These are phyloP conservation scores for Orthonychiurus folsomi DNA, from an alignment of 2,888 invertebrate species.

Conservation along the genomic window DNA sequence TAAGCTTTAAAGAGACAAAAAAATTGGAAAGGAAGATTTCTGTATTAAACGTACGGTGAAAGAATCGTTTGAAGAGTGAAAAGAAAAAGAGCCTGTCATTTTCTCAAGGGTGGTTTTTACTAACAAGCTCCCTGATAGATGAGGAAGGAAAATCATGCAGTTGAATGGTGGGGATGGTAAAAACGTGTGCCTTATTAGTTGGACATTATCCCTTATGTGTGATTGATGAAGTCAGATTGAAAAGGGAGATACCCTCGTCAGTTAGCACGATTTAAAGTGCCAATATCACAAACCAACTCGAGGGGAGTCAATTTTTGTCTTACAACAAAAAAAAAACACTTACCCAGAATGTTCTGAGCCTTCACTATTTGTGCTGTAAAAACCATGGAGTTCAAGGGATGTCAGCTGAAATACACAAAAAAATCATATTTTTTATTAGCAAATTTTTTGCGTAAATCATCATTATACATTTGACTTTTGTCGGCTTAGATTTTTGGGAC, in stretches of 20 bases:
- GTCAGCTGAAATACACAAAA: conserved; percentile 49
- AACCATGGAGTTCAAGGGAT: conserved; percentile 68
- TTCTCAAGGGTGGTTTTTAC: not conserved
- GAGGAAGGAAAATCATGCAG: too few relatives aligned
- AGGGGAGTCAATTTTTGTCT: too few relatives aligned
- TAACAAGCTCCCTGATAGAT: too few relatives aligned
- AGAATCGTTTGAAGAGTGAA: not conserved
- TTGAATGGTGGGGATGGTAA: not conserved
- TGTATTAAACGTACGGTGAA: not conserved
- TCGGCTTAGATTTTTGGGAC: too few relatives aligned
- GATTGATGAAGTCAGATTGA: not conserved
- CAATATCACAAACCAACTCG: not conserved
- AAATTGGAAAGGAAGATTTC: conserved; percentile 6
- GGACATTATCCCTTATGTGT: not conserved
- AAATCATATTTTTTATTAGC: conserved; percentile 5
- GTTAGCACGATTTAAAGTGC: not conserved
- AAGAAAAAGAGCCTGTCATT: not conserved
- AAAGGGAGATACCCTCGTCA: not conserved
- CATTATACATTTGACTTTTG: too few relatives aligned
- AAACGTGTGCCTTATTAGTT: conserved; percentile 1
- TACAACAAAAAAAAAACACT: conserved; percentile 24
- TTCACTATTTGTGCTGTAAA: conserved; percentile 54
- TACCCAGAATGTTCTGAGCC: conserved; percentile 56
- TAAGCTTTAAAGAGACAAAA: not conserved
- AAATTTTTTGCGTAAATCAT: conserved; percentile 6